Evolutionary conservation across 2,888 invertebrate species (phyloP).

Genomic region (Hirtodrosophila trivittata): DNA sequence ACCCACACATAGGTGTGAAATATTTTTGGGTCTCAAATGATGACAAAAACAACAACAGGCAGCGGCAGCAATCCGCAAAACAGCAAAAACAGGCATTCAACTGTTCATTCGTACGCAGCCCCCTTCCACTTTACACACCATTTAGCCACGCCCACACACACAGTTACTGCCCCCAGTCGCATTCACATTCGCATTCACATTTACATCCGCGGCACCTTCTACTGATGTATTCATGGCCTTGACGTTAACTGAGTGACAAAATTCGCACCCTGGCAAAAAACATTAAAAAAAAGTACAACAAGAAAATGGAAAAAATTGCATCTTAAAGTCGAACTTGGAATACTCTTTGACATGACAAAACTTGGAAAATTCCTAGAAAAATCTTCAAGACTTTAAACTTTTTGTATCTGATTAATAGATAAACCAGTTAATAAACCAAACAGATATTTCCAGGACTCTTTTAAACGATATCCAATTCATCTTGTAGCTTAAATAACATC

Average conservation of each 20-base stretch:
- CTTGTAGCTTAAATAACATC: too few species aligned
- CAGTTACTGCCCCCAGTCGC: neutral
- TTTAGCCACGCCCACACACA: slow-evolving; percentile 37
- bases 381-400: too few species aligned
- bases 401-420: too few species aligned
- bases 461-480: too few species aligned
- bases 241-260: slow-evolving; percentile 79
- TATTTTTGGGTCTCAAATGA: slow-evolving; percentile 72
- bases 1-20: slow-evolving; percentile 63
- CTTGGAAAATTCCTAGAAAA: too few species aligned
- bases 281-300: slow-evolving; percentile 26
- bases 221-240: slow-evolving; percentile 76
- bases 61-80: slow-evolving; percentile 28
- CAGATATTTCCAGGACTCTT: too few species aligned
- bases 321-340: slow-evolving; percentile 1
- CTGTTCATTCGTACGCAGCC: slow-evolving; percentile 32
- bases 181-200: slow-evolving; percentile 26
- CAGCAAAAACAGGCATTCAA: slow-evolving; percentile 47
- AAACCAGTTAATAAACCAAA: too few species aligned
- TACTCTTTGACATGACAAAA: too few species aligned
- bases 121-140: neutral
- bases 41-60: slow-evolving; percentile 16
- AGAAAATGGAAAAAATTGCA: neutral
- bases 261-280: slow-evolving; percentile 72
- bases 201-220: slow-evolving; percentile 46